A percentile compares a stretch with the other conserved stretches of the same genome.
These are phyloP conservation scores for Sciurus niger DNA, from an alignment of 2,113 vertebrate species.

Conservation along the genomic window DNA sequence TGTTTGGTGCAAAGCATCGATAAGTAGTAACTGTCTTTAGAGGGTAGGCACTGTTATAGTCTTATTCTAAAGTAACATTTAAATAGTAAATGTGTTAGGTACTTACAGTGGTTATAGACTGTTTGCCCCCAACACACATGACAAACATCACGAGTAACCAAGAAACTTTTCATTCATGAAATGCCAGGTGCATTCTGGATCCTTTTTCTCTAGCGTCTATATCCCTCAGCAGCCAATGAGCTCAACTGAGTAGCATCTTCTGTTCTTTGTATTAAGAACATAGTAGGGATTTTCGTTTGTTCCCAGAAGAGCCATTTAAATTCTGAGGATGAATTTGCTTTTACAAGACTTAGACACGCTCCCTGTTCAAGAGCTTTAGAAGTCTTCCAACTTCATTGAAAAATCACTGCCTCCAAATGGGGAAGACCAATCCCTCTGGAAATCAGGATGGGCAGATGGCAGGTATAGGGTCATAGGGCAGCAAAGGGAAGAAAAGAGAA, in stretches of 20 bases:
- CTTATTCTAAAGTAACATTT: not conserved
- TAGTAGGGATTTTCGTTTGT: not conserved
- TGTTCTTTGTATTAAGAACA: conserved; percentile 8
- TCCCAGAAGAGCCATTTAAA: not conserved
- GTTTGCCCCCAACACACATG: rapidly evolving
- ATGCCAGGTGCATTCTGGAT: not conserved
- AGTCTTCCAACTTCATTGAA: not conserved
- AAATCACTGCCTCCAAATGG: not conserved
- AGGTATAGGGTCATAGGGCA: not conserved
- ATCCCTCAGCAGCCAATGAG: not conserved
- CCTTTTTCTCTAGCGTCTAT: not conserved
- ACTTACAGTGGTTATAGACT: no score
- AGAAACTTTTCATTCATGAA: not conserved
- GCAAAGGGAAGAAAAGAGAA: not conserved
- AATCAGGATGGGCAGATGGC: not conserved
- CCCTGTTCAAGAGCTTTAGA: not conserved
- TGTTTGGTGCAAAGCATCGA: not conserved
- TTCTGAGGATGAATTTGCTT: conserved; percentile 44
- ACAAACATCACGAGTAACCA: not conserved
- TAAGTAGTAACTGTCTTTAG: not conserved
- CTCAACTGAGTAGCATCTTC: not conserved
- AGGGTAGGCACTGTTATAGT: not conserved
- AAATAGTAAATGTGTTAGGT: not conserved
- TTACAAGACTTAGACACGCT: not conserved
- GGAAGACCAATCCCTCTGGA: not conserved